phyloP scores from a whole-genome alignment of 2,797 vertebrate species.

The Cirrhinus molitorella region DNA sequence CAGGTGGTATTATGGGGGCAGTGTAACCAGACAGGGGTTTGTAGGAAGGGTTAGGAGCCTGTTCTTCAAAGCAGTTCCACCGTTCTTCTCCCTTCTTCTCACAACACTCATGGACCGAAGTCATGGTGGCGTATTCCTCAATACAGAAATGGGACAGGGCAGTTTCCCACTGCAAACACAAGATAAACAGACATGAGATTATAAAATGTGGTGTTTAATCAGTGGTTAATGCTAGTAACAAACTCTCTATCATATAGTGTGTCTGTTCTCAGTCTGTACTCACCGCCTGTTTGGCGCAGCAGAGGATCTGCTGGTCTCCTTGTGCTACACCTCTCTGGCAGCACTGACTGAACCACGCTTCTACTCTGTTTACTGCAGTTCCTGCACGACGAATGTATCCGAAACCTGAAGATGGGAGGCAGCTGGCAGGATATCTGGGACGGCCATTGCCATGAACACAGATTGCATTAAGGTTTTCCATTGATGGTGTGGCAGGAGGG shows the following conservation, averaged over 20 bases:
- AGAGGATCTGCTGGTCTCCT: conserved; percentile 57
- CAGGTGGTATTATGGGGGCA: conserved; percentile 42
- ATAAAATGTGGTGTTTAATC: too few species aligned
- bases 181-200: neutral
- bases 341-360: conserved; percentile 70
- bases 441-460: conserved; percentile 61
- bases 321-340: conserved; percentile 54
- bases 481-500: conserved; percentile 67
- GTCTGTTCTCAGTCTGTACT: conserved; percentile 54
- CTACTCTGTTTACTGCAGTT: conserved; percentile 70
- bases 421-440: conserved; percentile 66
- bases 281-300: conserved; percentile 72
- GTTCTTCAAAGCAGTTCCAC: conserved; percentile 70
- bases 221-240: too few species aligned
- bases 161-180: conserved; percentile 70
- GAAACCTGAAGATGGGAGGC: conserved; percentile 58
- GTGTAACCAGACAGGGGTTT: conserved; percentile 58
- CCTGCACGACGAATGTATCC: conserved; percentile 66
- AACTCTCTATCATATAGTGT: neutral
- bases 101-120: conserved; percentile 66
- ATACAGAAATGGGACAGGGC: conserved; percentile 71
- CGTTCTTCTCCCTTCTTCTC: neutral
- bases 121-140: conserved; percentile 70
- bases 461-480: conserved; percentile 63
- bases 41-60: conserved; percentile 68